Evolutionary conservation across 2,888 invertebrate genomes (phyloP), one percentile per base, ranked within the genome.

Genomic region (Pollenia amentaria): DNA sequence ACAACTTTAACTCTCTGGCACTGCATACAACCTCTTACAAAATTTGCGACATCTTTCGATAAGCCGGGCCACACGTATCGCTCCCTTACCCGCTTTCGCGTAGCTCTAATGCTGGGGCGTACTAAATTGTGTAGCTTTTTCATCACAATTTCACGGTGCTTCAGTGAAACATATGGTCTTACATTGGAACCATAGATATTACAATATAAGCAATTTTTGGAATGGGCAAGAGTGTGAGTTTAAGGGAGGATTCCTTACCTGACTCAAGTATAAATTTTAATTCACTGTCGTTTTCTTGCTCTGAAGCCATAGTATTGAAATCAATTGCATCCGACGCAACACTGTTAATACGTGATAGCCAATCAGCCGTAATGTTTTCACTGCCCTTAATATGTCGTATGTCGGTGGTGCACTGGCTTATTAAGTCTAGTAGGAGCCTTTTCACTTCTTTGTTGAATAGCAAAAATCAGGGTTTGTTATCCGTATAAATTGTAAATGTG

Each of bases 381-480:
- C n/a, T n/a, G n/a, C n/a, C n/a, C n/a, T n/a, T n/a, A n/a, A 85
- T 77, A 53, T 87, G 75, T 2, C 75, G 40, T 9, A 89, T 89
- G 11, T 80, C 53, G 14, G 48, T 60, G 29, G 16, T 48, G 29
- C 12, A 79, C 51, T 88, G 88, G 2, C 77, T 79, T 18, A 90
- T 92, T 18, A 88, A n/a, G n/a, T n/a, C n/a, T n/a, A n/a, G n/a
- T n/a, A 91, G 92, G 91, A 9, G 90, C 89, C n/a, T 91, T 91
- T 2, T 90, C 90, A 4, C 88, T 44, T 10, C 90, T 89, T 83
- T 90, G 86, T 7, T 73, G 29, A 75, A 93, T 91, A 0, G 92
- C 92, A 51, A 85, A 92, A n/a, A n/a, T n/a, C n/a, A n/a, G n/a
- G n/a, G n/a, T n/a, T n/a, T n/a, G n/a, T n/a, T n/a, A n/a, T n/a